phyloP scores from a whole-genome alignment of 2,113 vertebrate species.

The Oncorhynchus clarkii region DNA sequence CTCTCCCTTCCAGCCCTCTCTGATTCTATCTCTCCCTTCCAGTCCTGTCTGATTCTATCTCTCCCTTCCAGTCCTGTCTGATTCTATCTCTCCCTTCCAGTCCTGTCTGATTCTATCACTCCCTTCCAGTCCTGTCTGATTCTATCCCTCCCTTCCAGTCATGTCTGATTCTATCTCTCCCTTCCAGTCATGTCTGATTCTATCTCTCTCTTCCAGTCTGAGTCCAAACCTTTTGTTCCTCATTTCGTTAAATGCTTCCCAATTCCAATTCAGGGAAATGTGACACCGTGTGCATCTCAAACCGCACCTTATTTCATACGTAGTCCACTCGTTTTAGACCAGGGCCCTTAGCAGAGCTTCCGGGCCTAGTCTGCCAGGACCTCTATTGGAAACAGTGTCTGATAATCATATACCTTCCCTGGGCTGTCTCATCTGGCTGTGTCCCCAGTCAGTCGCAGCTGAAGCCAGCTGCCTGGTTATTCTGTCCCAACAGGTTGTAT shows the following conservation, averaged over 20 bases:
- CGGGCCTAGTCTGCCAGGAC: constrained; percentile 5
- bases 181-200: constrained; percentile 11
- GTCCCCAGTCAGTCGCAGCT: constrained; percentile 3
- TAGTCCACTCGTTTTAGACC: no score
- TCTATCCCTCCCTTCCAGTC: no score
- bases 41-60: no score
- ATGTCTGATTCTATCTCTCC: background rate
- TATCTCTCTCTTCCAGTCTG: background rate
- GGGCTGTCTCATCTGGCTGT: constrained; percentile 23
- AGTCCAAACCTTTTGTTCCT: background rate
- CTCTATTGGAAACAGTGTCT: constrained; percentile 27
- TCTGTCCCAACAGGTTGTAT: background rate
- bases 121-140: no score
- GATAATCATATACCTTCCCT: constrained; percentile 37
- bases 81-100: no score
- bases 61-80: no score
- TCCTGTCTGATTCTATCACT: no score
- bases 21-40: no score
- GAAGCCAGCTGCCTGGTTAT: constrained; percentile 20
- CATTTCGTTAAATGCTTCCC: constrained; percentile 9
- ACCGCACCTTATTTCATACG: no score
- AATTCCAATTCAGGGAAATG: constrained; percentile 29
- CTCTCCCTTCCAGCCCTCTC: no score
- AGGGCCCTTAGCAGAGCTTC: background rate
- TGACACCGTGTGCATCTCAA: background rate